Evolutionary conservation across 2,113 vertebrate species (phyloP).

Genomic region (Brachypteracias leptosomus): DNA sequence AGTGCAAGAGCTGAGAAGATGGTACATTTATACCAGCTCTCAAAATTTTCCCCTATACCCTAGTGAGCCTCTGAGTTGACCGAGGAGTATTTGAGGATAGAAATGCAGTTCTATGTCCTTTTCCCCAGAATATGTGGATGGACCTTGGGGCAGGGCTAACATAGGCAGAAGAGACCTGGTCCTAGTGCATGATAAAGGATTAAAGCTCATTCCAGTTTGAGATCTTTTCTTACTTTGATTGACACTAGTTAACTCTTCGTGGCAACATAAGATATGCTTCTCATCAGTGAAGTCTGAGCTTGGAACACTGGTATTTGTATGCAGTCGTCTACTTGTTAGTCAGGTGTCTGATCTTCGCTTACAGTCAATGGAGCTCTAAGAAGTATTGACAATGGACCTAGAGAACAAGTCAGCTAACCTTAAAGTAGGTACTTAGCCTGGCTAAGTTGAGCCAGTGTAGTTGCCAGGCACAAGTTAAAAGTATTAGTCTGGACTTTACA

Average conservation of each 20-base stretch:
- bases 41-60: neutral
- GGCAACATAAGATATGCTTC: neutral
- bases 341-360: neutral
- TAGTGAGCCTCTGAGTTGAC: neutral
- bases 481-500: neutral
- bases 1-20: neutral
- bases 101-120: neutral
- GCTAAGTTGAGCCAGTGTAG: neutral
- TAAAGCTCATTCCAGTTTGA: neutral
- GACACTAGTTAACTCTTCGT: neutral
- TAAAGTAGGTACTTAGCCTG: neutral
- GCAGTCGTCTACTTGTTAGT: neutral
- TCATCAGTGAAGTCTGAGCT: neutral
- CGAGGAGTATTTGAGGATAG: neutral
- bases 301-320: neutral
- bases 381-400: neutral
- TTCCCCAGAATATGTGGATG: neutral
- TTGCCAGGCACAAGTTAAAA: neutral
- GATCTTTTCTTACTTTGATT: neutral
- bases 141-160: neutral
- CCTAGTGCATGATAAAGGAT: neutral
- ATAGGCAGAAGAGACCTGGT: neutral
- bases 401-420: neutral
- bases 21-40: neutral
- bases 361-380: neutral